Evolutionary conservation across 2,113 vertebrate genomes (phyloP).

Genomic region (Haplotaxodon microlepis): DNA sequence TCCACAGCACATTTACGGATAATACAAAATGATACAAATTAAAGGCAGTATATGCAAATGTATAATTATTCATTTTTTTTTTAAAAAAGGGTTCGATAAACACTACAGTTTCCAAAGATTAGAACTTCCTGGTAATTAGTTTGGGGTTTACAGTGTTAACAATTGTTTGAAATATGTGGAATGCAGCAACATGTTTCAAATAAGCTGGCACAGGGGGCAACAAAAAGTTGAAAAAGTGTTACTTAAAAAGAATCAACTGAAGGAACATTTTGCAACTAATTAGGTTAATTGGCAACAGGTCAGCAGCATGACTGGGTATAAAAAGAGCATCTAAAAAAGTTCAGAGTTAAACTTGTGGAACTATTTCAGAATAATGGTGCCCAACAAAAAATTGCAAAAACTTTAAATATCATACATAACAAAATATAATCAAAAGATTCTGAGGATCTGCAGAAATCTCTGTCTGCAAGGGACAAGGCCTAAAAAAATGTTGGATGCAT

Average conservation of each 20-base stretch:
- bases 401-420: neutral
- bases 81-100: neutral
- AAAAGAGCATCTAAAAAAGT: neutral
- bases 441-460: neutral
- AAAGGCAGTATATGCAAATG: neutral
- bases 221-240: neutral
- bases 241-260: neutral
- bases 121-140: neutral
- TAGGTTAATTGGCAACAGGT: neutral
- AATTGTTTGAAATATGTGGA: neutral
- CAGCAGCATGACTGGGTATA: neutral
- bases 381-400: neutral
- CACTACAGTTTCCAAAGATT: neutral
- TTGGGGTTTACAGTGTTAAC: neutral
- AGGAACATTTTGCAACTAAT: neutral
- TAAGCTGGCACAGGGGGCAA: neutral
- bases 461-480: neutral
- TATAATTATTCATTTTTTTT: neutral
- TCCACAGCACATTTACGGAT: neutral
- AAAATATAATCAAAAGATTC: neutral
- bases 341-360: neutral
- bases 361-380: neutral
- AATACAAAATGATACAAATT: neutral
- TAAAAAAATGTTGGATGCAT: neutral
- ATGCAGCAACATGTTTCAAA: neutral